phyloP scores from a whole-genome alignment of 2,888 invertebrate species.

The Melipona beecheii region DNA sequence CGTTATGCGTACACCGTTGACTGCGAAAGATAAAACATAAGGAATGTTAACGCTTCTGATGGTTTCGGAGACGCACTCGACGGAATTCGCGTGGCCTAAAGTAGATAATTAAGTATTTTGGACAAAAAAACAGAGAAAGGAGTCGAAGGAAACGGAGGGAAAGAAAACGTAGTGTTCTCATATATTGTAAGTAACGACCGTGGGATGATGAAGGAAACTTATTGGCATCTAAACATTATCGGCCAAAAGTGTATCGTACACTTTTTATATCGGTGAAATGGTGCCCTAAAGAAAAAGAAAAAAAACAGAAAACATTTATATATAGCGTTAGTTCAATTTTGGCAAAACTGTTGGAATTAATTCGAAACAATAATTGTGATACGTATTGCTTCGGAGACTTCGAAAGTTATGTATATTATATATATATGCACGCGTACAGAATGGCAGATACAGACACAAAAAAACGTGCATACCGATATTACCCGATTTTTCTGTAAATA shows the following conservation, averaged over 20 bases:
- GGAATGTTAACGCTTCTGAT: constrained; percentile 5
- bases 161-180: constrained; percentile 14
- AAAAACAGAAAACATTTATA: constrained; percentile 54
- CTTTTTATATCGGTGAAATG: constrained; percentile 65
- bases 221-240: constrained; percentile 57
- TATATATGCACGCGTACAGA: constrained; percentile 20
- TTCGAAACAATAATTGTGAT: constrained; percentile 50
- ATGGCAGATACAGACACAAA: constrained; percentile 22
- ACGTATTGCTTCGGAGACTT: constrained; percentile 34
- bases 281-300: constrained; percentile 55
- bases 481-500: constrained; percentile 66
- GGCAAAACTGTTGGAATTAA: constrained; percentile 54
- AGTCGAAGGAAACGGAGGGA: not conserved
- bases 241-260: constrained; percentile 65
- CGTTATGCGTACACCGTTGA: constrained; percentile 37
- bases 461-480: constrained; percentile 50
- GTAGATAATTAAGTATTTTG: constrained; percentile 68
- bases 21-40: constrained; percentile 15
- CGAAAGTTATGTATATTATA: constrained; percentile 37
- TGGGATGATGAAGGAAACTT: constrained; percentile 31
- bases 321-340: constrained; percentile 71
- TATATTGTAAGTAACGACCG: constrained; percentile 39
- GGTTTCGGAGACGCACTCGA: constrained; percentile 52
- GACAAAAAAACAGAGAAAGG: constrained; percentile 13
- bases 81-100: constrained; percentile 69